Base-by-base conservation (phyloP, 2,113 vertebrate genomes). In the Tympanuchus pallidicinctus region DNA sequence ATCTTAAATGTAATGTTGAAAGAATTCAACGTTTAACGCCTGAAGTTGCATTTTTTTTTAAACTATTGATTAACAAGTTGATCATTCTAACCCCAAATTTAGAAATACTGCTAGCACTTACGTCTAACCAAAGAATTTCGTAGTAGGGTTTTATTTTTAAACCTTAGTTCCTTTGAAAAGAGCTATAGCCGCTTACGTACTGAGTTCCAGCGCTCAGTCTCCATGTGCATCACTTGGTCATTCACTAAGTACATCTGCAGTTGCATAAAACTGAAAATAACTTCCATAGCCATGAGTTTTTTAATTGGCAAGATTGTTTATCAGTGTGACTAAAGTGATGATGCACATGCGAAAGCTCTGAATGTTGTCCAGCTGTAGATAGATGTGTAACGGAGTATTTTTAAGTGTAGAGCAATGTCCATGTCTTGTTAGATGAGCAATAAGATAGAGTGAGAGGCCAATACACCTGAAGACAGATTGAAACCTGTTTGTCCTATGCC, bases 101-200 rank as follows among this genome's bases (percentile, higher is more conserved):
- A 95, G 79, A 91, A 77, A 94, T 83, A 88, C 93, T 94, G 63
- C 45, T 95, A 66, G 76, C 83, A 89, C 67, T 93, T 96, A 78
- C 57, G 92, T 96, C 92, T 97, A 97, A 98, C 98, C 98, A 98
- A 98, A 98, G 97, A 98, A 82, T 95, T 96, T 92, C 65, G 79
- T 77, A 43, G 73, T 87, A 91, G 69, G 42, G 40, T 83, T 96
- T 95, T 93, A 61, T 88, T 96, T 95, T 85, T 13, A 66, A 75
- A 94, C 27, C 77, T 88, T 82, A 59, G 82, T 91, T 96, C 80
- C 59, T 91, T 90, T 86, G 88, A 92, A 88, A 71, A 82, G 52
- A 94, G 40, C 59, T 94, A 38, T 50, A 77, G 70, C 82, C 93
- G n/a, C 82, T 57, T 89, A 71, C 27, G 43, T 86, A 25, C 28